Conservation (phyloP, 2,113 vertebrate species). For the Anas platyrhynchos region DNA sequence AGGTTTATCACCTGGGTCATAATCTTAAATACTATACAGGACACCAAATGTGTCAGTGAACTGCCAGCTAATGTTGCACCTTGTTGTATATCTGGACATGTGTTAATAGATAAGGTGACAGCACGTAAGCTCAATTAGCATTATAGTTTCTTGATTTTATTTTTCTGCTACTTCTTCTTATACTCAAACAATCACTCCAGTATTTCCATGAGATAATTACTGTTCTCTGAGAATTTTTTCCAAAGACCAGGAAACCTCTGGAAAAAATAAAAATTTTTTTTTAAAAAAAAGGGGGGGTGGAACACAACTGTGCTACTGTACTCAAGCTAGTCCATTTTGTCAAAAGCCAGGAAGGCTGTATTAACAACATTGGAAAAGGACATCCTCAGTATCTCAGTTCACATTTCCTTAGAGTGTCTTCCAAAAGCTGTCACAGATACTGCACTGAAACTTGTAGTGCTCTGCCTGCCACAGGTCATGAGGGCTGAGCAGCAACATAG, state of each 20-base stretch:
- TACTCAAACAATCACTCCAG: not conserved
- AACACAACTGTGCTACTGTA: not conserved
- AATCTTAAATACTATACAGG: not conserved
- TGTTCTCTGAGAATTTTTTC: not conserved
- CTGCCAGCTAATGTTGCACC: not conserved
- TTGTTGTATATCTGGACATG: not conserved
- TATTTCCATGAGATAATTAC: not conserved
- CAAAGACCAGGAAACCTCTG: not conserved
- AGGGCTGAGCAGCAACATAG: not conserved
- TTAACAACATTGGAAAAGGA: not conserved
- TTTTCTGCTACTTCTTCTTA: not conserved
- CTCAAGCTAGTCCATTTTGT: not conserved
- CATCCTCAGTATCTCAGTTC: not conserved
- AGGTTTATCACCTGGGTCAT: not conserved
- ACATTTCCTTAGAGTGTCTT: not conserved
- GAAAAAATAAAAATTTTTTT: not conserved
- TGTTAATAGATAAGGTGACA: not conserved
- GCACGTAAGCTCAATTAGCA: not conserved
- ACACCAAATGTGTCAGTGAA: not conserved
- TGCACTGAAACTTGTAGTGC: not conserved
- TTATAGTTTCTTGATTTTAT: not conserved
- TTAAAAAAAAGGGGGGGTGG: not conserved
- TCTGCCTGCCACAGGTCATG: not conserved
- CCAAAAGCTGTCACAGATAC: not conserved
- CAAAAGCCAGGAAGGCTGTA: not conserved